Percentiles rank a stretch among this genome's conserved stretches.
These are phyloP conservation scores for Mormyrops attenuatus DNA, from an alignment of 2,797 vertebrate genomes.

Conservation along the genomic window DNA sequence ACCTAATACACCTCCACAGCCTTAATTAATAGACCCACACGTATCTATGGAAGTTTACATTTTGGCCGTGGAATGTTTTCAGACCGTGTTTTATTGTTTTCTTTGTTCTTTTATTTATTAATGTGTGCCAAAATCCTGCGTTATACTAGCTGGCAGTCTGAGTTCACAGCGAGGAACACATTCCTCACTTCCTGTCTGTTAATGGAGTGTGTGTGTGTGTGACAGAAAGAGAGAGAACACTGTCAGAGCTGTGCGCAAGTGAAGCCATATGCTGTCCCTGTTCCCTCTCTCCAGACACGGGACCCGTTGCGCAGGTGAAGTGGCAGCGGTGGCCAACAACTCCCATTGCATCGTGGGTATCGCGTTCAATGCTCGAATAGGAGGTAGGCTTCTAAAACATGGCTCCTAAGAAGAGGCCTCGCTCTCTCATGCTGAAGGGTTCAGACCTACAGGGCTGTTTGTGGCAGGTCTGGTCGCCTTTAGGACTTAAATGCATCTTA, in stretches of 20 bases:
- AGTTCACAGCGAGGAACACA: background rate
- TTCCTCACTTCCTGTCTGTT: background rate
- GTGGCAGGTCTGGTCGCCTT: background rate
- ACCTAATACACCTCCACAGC: background rate
- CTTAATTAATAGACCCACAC: background rate
- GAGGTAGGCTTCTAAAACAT: conserved; percentile 60
- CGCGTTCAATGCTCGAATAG: conserved; percentile 72
- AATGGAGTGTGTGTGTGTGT: background rate
- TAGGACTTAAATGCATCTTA: background rate
- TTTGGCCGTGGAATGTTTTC: background rate
- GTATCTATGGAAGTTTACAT: background rate
- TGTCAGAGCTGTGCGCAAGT: background rate
- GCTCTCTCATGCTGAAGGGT: background rate
- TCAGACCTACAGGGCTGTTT: background rate
- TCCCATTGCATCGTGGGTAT: conserved; percentile 70
- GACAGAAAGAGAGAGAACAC: background rate
- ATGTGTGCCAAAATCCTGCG: background rate
- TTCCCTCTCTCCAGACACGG: conserved; percentile 65
- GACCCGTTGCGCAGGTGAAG: conserved; percentile 82
- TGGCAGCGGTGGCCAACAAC: conserved; percentile 76
- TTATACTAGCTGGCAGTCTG: background rate
- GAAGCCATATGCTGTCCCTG: background rate
- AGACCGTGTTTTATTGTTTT: background rate
- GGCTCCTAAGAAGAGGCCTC: conserved; percentile 12
- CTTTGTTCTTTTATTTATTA: background rate